These are phyloP conservation scores for Ferdinandea cuprea DNA, from an alignment of 2,888 invertebrate genomes.

Conservation along the genomic window DNA sequence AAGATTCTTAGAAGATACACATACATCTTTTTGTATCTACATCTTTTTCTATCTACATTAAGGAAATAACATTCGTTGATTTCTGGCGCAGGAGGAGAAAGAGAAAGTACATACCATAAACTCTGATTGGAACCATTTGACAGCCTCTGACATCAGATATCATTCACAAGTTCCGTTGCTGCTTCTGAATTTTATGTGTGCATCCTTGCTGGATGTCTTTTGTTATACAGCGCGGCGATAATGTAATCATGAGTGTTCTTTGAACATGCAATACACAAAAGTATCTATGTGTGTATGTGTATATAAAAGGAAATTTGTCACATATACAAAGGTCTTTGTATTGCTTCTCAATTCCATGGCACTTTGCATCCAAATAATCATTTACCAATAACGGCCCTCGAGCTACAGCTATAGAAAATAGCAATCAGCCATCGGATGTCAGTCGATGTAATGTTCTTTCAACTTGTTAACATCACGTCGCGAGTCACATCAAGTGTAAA, in stretches of 20 bases:
- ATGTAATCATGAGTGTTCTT: constrained; percentile 16
- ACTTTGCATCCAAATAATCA: constrained; percentile 38
- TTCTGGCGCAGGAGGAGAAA: constrained; percentile 10
- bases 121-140: constrained; percentile 51
- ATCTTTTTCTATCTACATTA: constrained; percentile 3
- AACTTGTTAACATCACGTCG: constrained; percentile 29
- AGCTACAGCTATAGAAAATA: background rate
- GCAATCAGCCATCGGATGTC: constrained; percentile 43
- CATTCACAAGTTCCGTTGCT: constrained; percentile 9
- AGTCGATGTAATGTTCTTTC: constrained; percentile 41
- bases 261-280: constrained; percentile 5
- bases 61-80: constrained; percentile 35
- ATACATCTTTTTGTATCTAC: background rate
- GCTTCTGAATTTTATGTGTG: constrained; percentile 2
- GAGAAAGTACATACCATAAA: constrained; percentile 29
- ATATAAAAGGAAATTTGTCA: constrained; percentile 19
- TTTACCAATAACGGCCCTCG: constrained; percentile 13
- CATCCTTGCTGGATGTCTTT: constrained; percentile 8
- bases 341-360: constrained; percentile 17
- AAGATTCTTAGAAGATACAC: constrained; percentile 12
- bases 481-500: constrained; percentile 27
- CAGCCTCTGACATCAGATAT: constrained; percentile 31
- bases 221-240: background rate
- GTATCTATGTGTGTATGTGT: background rate
- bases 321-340: constrained; percentile 13